Evolutionary conservation across 2,797 vertebrate species (phyloP).

Genomic region (Enteromius viviparus): DNA sequence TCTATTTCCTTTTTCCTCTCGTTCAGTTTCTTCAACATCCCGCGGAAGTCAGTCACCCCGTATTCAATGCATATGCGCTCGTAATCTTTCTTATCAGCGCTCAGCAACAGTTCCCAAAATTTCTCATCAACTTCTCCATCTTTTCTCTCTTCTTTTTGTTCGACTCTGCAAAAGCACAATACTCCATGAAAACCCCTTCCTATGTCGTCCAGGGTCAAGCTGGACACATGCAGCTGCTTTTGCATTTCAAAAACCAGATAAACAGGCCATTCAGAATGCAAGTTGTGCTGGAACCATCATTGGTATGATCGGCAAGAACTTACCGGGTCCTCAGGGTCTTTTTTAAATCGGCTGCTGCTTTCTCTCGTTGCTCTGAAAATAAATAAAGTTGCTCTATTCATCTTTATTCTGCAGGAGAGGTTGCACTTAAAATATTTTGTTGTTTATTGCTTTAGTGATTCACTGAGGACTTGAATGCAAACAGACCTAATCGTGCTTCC

Average conservation of each 20-base stretch:
- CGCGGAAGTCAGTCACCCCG: slow-evolving; percentile 84
- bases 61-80: slow-evolving; percentile 85
- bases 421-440: not conserved
- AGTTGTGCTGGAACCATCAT: not conserved
- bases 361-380: slow-evolving; percentile 78
- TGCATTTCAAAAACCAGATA: slow-evolving; percentile 1
- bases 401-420: not conserved
- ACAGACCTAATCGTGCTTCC: slow-evolving; percentile 72
- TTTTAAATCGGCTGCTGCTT: slow-evolving; percentile 76
- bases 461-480: slow-evolving; percentile 3
- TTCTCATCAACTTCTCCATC: slow-evolving; percentile 74
- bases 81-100: slow-evolving; percentile 85
- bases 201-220: not conserved
- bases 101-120: slow-evolving; percentile 87
- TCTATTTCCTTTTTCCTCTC: slow-evolving; percentile 80
- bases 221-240: not conserved
- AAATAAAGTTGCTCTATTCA: slow-evolving; percentile 1
- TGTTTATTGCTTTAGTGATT: not conserved
- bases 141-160: slow-evolving; percentile 66
- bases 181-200: not conserved
- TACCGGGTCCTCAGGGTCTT: slow-evolving; percentile 79
- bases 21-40: slow-evolving; percentile 87
- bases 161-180: slow-evolving; percentile 57
- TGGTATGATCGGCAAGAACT: slow-evolving; percentile 2
- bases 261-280: not conserved